Base-by-base conservation (phyloP, 2,113 vertebrate genomes). In the Pterophyllum scalare region DNA sequence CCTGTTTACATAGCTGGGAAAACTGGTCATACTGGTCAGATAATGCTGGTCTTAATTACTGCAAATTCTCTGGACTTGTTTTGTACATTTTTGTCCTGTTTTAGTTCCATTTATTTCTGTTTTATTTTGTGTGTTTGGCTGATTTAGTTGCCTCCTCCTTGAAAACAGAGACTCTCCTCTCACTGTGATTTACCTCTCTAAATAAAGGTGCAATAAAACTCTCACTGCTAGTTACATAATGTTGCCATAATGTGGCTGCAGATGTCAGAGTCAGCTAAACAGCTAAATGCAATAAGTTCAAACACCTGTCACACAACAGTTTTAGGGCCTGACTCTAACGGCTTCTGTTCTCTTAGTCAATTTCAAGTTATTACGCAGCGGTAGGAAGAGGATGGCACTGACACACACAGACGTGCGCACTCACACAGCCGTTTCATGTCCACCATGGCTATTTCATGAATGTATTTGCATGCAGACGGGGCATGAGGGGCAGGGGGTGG, bases 381-480 rank as follows among this genome's bases (percentile, higher is more conserved):
- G 72, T 40, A 77, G 59, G 56, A 81, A 60, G 76, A 91, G 74
- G 77, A 49, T 87, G 81, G 58, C 83, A 85, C 75, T 22, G 75
- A 82, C 65, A 67, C 60, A 81, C 64, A 79, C 65, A 83, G 67
- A 56, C n/a, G 28, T 52, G 52, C 10, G 60, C 82, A 83, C 67
- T 57, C 72, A 80, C 57, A 59, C 26, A 83, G 20, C 77, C 58
- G 20, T 89, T 91, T 88, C 57, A 28, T 93, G 92, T 94, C 93
- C 93, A 92, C 92, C 92, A 90, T 89, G 92, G 93, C 94, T 93
- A 94, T 94, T 93, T 90, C 92, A 94, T 94, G 93, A 94, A 93
- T 94, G 93, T 92, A 94, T 95, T 95, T 95, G 93, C 93, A 94
- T 94, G 93, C 90, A 89, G 89, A 94, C 91, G 87, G 93, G 90